phyloP scores from a whole-genome alignment of 2,888 invertebrate species.

The Ochropleura leucogaster region DNA sequence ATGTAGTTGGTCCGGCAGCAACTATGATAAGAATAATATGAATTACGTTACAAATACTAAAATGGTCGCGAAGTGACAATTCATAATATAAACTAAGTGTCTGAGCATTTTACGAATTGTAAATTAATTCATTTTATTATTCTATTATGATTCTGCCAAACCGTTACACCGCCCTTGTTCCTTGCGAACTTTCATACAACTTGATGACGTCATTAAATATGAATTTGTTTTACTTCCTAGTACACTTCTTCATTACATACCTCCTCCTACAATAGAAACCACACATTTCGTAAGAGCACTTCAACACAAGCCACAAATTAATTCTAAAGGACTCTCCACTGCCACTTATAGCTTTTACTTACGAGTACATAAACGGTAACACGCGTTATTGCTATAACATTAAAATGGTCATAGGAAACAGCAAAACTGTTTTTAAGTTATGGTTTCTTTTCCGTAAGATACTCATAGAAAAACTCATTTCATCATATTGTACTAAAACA shows the following conservation, averaged over 20 bases:
- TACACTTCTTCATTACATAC: conserved; percentile 7
- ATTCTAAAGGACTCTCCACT: background rate
- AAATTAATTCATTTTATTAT: too few relatives aligned
- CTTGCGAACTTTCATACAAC: too few relatives aligned
- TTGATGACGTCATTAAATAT: background rate
- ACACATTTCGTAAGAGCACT: conserved; percentile 7
- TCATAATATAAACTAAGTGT: too few relatives aligned
- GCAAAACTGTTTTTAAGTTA: background rate
- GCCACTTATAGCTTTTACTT: background rate
- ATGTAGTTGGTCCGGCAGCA: too few relatives aligned
- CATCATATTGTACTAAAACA: background rate
- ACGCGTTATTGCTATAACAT: background rate
- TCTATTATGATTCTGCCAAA: too few relatives aligned
- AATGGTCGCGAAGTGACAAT: too few relatives aligned
- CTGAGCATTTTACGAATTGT: too few relatives aligned
- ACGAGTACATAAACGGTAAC: background rate
- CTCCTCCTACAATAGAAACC: background rate
- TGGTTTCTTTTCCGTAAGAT: background rate
- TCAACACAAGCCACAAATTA: conserved; percentile 3
- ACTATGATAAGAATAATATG: too few relatives aligned
- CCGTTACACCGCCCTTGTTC: too few relatives aligned
- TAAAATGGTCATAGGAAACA: background rate
- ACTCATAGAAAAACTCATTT: background rate
- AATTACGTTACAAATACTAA: too few relatives aligned
- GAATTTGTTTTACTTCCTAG: background rate